Evolutionary conservation across 2,797 vertebrate species (phyloP).

Genomic region (Alectoris magna): DNA sequence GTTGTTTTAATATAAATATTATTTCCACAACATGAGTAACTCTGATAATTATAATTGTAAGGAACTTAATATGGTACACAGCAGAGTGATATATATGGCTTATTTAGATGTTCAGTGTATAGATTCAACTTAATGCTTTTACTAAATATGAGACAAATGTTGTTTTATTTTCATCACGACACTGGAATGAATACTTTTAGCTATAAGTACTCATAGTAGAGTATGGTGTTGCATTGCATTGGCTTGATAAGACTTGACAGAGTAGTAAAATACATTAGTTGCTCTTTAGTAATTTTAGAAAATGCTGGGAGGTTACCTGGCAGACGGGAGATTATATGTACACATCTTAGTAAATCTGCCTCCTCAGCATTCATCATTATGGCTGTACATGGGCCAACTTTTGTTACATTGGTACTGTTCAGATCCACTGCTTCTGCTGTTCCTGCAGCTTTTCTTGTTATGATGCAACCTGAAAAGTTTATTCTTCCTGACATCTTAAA

Average conservation of each 20-base stretch:
- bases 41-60: background rate
- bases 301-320: background rate
- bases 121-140: background rate
- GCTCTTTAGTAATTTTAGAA: constrained; percentile 1
- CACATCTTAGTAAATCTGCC: background rate
- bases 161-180: background rate
- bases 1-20: background rate
- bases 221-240: background rate
- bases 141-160: background rate
- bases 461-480: background rate
- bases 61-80: background rate
- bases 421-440: background rate
- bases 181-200: background rate
- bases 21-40: background rate
- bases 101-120: background rate
- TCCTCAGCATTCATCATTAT: background rate
- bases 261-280: background rate
- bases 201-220: background rate
- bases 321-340: background rate
- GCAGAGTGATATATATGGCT: fast-evolving
- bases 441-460: background rate
- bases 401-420: background rate
- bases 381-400: background rate
- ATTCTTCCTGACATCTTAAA: background rate
- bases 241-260: background rate